phyloP scores from a whole-genome alignment of 2,797 vertebrate species.

The Pachyuromys duprasi region DNA sequence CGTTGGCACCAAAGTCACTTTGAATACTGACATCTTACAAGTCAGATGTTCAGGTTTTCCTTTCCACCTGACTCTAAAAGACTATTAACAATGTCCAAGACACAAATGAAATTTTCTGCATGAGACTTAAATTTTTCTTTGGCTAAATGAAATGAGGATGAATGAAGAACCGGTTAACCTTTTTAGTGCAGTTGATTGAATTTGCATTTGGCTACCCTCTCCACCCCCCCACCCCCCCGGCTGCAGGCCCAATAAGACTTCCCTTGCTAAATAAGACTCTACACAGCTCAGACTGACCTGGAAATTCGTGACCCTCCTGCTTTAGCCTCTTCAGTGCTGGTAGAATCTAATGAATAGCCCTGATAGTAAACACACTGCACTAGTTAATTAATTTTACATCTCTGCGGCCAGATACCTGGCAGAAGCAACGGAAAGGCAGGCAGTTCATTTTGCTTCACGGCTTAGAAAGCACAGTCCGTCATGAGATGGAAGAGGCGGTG shows the following conservation, averaged over 20 bases:
- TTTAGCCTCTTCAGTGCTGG: neutral
- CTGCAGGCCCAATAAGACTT: neutral
- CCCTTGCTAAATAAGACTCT: neutral
- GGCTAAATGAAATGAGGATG: constrained; percentile 45
- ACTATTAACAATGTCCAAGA: constrained; percentile 1
- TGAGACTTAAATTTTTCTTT: constrained; percentile 51
- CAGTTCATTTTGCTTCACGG: neutral
- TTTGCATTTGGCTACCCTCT: constrained; percentile 30
- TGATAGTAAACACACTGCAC: neutral
- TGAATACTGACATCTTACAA: constrained; percentile 14
- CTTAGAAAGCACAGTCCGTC: neutral
- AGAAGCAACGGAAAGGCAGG: neutral
- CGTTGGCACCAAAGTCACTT: constrained; percentile 5
- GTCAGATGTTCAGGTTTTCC: constrained; percentile 1
- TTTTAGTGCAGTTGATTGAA: constrained; percentile 38
- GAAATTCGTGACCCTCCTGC: neutral
- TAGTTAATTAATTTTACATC: neutral
- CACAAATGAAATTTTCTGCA: constrained; percentile 11
- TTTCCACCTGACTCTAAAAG: constrained; percentile 23
- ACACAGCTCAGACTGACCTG: neutral
- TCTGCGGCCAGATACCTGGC: neutral
- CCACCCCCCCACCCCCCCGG: neutral
- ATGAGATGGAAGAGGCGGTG: no score
- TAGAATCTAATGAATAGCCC: constrained; percentile 21
- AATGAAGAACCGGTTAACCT: constrained; percentile 1